Base-by-base conservation (phyloP, 2,888 invertebrate genomes). In the Orthosia cruda region DNA sequence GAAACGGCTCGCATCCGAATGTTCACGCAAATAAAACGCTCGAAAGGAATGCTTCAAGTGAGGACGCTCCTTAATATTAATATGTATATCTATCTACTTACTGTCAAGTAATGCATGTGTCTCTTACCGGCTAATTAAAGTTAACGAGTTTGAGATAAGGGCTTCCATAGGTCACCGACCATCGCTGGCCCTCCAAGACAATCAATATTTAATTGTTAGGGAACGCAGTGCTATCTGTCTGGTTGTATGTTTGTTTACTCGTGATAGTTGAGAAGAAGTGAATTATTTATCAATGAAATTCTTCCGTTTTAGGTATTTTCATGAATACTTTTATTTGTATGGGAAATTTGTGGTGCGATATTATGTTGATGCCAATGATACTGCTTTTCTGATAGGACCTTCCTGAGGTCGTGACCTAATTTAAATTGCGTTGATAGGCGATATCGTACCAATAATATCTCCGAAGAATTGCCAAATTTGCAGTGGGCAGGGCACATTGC, bases 141-240 rank as follows among this genome's bases (percentile, higher is more conserved):
- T 79, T 83, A 88, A 87, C 71, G 71, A 72, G 63, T 77, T 50
- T 45, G 57, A 81, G 87, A 88, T 87, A 87, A 69, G 65, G 66
- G 55, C 73, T 74, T 64, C 67, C 71, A 71, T 70, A 86, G 85
- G 81, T 83, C 87, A 79, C 23, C 15, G 74, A 54, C 68, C 67
- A 49, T 26, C 40, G 52, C 55, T 18, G 54, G 26, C 54, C 62
- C 71, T 52, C 45, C n/a, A 18, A 62, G 57, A 81, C 77, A 61
- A 61, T 71, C 66, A 74, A 81, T 74, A 72, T 76, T 58, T 67
- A 65, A 65, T 59, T 63, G 65, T 69, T 68, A 58, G 68, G 18
- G 68, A n/a, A 75, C 66, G 55, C 62, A 50, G 72, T 62, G 50
- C 50, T 77, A 81, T 73, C 59, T 55, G 3, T 50, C 4, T 16